phyloP scores from a whole-genome alignment of 2,797 vertebrate species.

The Ictinia mississippiensis region DNA sequence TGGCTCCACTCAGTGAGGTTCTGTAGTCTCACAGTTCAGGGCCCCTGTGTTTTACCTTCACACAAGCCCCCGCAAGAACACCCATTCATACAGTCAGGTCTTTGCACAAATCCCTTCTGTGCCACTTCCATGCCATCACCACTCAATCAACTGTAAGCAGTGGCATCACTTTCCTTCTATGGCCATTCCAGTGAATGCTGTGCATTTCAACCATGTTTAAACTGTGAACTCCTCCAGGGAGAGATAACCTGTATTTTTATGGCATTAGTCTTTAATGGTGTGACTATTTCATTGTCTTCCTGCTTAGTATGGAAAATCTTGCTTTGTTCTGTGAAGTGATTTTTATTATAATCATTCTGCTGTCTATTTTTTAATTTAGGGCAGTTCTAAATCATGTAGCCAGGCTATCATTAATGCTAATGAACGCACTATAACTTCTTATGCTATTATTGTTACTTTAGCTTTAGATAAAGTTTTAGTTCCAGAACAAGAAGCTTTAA shows the following conservation, averaged over 20 bases:
- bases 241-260: not conserved
- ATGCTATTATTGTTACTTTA: not conserved
- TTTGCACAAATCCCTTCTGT: not conserved
- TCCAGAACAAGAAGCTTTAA: conserved; percentile 23
- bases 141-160: not conserved
- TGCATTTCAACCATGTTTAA: accelerated
- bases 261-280: not conserved
- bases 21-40: not conserved
- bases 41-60: not conserved
- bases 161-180: not conserved
- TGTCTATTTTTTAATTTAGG: not conserved
- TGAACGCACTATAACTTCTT: not conserved
- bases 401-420: not conserved
- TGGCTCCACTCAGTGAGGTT: not conserved
- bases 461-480: not conserved
- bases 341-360: not conserved
- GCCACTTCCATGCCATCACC: not conserved
- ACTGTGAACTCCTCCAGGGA: not conserved
- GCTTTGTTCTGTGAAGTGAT: not conserved
- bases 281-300: not conserved
- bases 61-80: too few relatives aligned
- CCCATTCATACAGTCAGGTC: accelerated
- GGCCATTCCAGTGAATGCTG: not conserved
- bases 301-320: not conserved
- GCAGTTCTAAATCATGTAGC: not conserved